These are phyloP conservation scores for Anoplius nigerrimus DNA, from an alignment of 2,888 invertebrate genomes.

Conservation along the genomic window DNA sequence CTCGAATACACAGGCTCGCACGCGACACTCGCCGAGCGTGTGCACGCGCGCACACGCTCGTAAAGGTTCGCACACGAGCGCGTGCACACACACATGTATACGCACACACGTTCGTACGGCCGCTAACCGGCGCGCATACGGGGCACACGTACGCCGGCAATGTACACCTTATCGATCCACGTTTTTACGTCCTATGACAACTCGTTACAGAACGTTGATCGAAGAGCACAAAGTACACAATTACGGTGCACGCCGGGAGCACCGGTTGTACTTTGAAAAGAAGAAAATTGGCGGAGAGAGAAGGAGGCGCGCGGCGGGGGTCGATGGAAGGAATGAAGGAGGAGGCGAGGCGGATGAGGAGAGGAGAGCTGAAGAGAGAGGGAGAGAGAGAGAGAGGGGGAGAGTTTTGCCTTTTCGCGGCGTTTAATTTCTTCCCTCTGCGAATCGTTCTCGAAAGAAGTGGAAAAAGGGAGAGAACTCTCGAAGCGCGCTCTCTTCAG, in stretches of 20 bases:
- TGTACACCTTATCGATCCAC: conserved; percentile 62
- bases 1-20: background rate
- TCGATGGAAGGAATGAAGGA: background rate
- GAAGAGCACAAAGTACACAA: conserved; percentile 63
- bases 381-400: conserved; percentile 15
- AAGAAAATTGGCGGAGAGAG: conserved; percentile 48
- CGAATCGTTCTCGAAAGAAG: conserved; percentile 12
- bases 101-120: conserved; percentile 35
- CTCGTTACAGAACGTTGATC: conserved; percentile 68
- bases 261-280: conserved; percentile 44
- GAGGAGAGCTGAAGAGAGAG: background rate
- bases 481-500: background rate
- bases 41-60: too few species aligned
- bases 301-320: background rate
- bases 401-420: conserved; percentile 51
- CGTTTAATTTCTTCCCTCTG: conserved; percentile 44
- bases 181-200: conserved; percentile 68
- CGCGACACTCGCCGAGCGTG: too few species aligned
- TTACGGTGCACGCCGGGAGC: conserved; percentile 50
- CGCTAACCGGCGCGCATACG: too few species aligned
- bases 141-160: conserved; percentile 33
- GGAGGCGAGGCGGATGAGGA: background rate
- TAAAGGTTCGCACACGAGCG: background rate
- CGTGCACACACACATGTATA: conserved; percentile 6
- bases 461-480: background rate